Evolutionary conservation across 2,797 vertebrate genomes (phyloP).

Genomic region (Aldrovandia affinis): DNA sequence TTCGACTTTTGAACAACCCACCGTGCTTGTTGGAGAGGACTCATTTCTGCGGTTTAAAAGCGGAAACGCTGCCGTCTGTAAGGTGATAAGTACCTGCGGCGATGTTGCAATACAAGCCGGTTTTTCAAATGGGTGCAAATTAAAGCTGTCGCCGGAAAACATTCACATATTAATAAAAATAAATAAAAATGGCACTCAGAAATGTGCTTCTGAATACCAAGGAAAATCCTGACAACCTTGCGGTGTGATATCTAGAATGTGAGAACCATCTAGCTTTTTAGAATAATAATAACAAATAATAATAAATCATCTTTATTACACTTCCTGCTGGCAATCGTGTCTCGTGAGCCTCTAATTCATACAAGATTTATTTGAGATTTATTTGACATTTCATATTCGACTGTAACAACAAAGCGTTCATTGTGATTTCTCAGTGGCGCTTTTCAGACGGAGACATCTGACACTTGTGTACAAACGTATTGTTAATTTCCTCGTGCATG

Average conservation of each 20-base stretch:
- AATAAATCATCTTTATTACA: background rate
- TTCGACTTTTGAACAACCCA: no score
- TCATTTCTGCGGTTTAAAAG: no score
- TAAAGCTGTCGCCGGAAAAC: background rate
- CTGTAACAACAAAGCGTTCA: background rate
- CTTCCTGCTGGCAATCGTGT: no score
- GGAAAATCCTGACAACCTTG: background rate
- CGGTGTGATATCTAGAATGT: background rate
- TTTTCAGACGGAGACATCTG: background rate
- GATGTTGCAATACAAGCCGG: no score
- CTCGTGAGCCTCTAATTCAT: no score
- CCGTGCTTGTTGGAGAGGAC: no score
- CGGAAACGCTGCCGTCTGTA: no score
- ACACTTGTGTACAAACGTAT: background rate
- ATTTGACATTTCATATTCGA: background rate
- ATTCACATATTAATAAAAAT: no score
- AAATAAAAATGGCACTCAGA: background rate
- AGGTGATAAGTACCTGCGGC: no score
- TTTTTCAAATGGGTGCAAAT: background rate
- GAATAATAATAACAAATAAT: no score
- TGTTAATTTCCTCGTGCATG: background rate
- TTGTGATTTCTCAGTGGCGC: no score
- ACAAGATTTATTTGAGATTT: no score
- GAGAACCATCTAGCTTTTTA: background rate
- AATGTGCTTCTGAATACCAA: background rate